These are phyloP conservation scores for Oryzias woworae DNA, from an alignment of 2,113 vertebrate species.

Conservation along the genomic window DNA sequence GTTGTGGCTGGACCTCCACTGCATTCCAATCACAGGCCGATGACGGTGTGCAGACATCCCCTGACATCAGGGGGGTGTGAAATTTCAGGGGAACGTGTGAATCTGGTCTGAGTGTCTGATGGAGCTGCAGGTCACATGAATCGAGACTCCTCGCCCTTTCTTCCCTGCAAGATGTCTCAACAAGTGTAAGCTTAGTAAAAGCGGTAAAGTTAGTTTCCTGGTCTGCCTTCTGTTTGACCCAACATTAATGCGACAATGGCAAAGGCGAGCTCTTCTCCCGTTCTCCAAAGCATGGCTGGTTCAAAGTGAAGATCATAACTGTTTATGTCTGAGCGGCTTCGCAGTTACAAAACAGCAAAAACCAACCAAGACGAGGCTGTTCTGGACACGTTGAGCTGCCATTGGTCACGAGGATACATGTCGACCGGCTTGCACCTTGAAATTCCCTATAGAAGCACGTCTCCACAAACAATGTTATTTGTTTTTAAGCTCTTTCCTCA, in stretches of 20 bases:
- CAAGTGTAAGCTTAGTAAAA: conserved; percentile 36
- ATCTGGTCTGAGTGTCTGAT: conserved; percentile 32
- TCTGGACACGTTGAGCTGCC: conserved; percentile 36
- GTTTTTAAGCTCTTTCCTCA: too few species aligned
- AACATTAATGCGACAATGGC: too few species aligned
- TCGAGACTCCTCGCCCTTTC: conserved; percentile 39
- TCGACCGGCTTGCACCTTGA: conserved; percentile 6
- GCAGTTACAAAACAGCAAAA: conserved; percentile 51
- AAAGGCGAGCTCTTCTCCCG: too few species aligned
- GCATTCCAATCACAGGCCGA: too few species aligned
- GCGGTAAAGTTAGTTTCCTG: too few species aligned
- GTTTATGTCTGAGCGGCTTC: conserved; percentile 61
- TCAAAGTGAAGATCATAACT: conserved; percentile 42
- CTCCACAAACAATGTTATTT: too few species aligned
- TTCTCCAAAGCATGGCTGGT: background rate
- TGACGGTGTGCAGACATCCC: background rate
- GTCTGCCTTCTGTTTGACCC: too few species aligned
- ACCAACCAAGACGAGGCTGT: conserved; percentile 39
- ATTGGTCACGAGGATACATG: conserved; percentile 9
- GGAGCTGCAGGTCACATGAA: conserved; percentile 48
- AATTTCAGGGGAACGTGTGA: conserved; percentile 56
- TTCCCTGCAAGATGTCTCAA: conserved; percentile 32
- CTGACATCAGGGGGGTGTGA: conserved; percentile 46
- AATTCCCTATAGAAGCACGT: background rate
- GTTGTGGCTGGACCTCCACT: background rate